Base-by-base conservation (phyloP, 2,113 vertebrate genomes). In the Spheniscus mendiculus region DNA sequence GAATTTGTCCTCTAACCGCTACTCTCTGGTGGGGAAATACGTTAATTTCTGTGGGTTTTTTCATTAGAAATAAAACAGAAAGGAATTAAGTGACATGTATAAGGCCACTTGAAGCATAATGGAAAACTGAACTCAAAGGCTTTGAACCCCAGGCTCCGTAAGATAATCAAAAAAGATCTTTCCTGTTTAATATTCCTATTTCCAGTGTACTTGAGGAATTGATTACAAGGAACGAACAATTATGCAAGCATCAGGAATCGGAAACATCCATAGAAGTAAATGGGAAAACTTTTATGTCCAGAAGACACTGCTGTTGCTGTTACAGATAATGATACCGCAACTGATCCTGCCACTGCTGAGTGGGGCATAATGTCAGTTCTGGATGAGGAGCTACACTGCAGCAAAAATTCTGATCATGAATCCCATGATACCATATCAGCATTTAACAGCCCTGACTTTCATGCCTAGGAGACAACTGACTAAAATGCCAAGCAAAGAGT, bases 401-500 rank as follows among this genome's bases (percentile, higher is more conserved):
- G 96, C 92, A 95, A 98, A 97, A 98, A 97, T 98, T 97, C 97
- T 95, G 96, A 98, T 98, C 96, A 98, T 95, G 96, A 97, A 94
- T 98, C 98, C 98, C 98, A 49, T 92, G 98, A 94, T 93, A 97
- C 97, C 95, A 66, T 89, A 96, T 98, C 97, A 98, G 87, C 96
- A 95, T 97, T 97, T 98, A 97, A 95, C 95, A 96, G 85, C 94
- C 92, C 90, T 93, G 93, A 82, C 95, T 97, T 92, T 95, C 91
- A 95, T 97, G 96, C 96, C 96, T 92, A 93, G 53, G 94, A 96
- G 79, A 90, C 32, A 89, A 92, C 76, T 58, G 87, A 42, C 94
- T 96, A 96, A 98, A 98, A 97, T 89, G 96, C 95, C 92, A 98
- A 93, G 50, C 45, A 82, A 73, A 89, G 84, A 97, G 97, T 97